Evolutionary conservation across 2,888 invertebrate species (phyloP).

Genomic region (Drosophila birchii): DNA sequence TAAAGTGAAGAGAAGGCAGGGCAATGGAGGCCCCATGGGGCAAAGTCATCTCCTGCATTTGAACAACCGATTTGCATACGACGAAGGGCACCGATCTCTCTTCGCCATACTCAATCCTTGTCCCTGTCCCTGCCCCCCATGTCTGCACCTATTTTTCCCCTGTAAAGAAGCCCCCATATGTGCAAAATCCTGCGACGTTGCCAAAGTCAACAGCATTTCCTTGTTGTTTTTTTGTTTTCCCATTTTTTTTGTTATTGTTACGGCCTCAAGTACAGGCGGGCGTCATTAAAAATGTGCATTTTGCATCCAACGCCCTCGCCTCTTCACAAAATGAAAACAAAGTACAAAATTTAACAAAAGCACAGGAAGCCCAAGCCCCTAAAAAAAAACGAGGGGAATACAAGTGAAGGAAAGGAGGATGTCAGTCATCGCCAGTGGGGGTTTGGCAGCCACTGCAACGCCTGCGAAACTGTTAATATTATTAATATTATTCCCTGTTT

Average conservation of each 20-base stretch:
- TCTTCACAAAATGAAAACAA: constrained; percentile 59
- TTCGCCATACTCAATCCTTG: neutral
- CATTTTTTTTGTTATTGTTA: constrained; percentile 35
- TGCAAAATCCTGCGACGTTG: constrained; percentile 53
- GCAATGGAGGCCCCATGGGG: constrained; percentile 37
- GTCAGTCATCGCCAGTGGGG: constrained; percentile 18
- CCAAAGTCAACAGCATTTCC: constrained; percentile 66
- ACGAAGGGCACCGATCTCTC: constrained; percentile 64
- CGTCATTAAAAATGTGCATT: constrained; percentile 78
- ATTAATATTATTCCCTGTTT: constrained; percentile 13
- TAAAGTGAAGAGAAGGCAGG: constrained; percentile 17
- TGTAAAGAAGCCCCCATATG: constrained; percentile 22
- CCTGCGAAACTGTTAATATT: constrained; percentile 34
- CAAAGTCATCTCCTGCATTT: constrained; percentile 57
- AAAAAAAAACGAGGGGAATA: constrained; percentile 1
- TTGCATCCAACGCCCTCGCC: constrained; percentile 57
- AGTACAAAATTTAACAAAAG: constrained; percentile 50
- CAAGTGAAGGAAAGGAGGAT: neutral
- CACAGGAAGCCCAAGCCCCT: constrained; percentile 27
- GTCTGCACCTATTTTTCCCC: neutral
- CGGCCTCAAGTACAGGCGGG: constrained; percentile 69
- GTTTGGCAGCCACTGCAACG: constrained; percentile 29
- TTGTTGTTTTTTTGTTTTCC: constrained; percentile 45
- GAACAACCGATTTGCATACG: constrained; percentile 73
- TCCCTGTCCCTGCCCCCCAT: neutral